Conservation (phyloP, 2,797 vertebrate genomes). For the Euphonia xanthogaster region DNA sequence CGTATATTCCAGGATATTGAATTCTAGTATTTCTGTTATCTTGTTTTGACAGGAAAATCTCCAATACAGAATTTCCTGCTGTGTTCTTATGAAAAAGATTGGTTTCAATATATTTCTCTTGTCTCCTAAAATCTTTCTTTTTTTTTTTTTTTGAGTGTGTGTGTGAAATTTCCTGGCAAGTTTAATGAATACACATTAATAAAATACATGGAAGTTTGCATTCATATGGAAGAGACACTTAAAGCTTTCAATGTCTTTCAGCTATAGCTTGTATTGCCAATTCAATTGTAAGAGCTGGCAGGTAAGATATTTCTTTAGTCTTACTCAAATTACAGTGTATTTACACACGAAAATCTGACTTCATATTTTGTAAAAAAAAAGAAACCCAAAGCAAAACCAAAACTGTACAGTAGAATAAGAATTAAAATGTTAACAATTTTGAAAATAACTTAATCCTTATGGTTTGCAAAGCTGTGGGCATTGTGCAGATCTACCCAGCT, state of each 20-base stretch:
- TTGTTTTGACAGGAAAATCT: neutral
- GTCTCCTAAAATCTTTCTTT: neutral
- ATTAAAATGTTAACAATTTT: neutral
- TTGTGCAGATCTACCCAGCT: neutral
- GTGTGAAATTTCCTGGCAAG: neutral
- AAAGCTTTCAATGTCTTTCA: neutral
- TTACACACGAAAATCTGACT: neutral
- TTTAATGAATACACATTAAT: neutral
- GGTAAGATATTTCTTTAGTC: neutral
- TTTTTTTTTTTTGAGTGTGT: neutral
- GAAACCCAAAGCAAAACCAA: neutral
- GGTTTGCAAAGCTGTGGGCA: neutral
- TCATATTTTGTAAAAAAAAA: neutral
- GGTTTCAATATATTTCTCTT: neutral
- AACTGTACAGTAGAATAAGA: neutral
- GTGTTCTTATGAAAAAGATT: neutral
- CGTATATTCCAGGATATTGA: neutral
- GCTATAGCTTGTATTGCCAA: neutral
- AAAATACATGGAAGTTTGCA: neutral
- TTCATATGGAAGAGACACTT: neutral
- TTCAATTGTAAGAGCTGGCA: neutral
- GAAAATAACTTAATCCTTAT: neutral
- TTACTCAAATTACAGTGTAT: neutral
- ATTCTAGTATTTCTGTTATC: neutral
- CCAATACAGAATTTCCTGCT: neutral